Evolutionary conservation across 2,113 vertebrate species (phyloP).

Genomic region (Chaetops frenatus): DNA sequence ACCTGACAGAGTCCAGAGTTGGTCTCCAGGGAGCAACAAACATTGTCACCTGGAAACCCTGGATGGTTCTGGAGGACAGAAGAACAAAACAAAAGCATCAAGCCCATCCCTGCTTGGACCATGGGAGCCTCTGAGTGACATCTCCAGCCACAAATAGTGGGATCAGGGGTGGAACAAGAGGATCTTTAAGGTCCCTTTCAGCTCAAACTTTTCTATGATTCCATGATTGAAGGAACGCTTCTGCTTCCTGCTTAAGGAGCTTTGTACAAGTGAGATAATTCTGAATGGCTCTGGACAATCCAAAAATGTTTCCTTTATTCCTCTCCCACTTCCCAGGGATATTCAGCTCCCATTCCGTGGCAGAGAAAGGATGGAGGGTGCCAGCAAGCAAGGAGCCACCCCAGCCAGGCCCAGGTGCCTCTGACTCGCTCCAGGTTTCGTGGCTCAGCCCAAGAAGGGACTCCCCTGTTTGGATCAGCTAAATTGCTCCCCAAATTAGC

Average conservation of each 20-base stretch:
- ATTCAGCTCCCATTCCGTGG: background rate
- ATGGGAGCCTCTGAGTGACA: background rate
- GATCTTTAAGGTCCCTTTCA: background rate
- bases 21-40: background rate
- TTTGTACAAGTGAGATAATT: background rate
- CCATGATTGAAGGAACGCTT: fast-evolving
- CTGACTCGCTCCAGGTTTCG: background rate
- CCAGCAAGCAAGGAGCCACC: background rate
- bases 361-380: background rate
- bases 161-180: background rate
- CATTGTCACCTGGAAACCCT: background rate
- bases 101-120: background rate
- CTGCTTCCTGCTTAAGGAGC: background rate
- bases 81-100: background rate
- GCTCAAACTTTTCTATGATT: background rate
- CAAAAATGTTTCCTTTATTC: background rate
- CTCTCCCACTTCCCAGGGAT: background rate
- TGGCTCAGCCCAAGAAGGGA: background rate
- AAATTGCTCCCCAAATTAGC: background rate
- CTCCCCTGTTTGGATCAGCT: background rate
- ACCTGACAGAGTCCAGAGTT: background rate
- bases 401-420: background rate
- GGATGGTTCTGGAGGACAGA: background rate
- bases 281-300: background rate
- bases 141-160: background rate